phyloP scores from a whole-genome alignment of 1,140 invertebrate genomes.

The Drosophila eugracilis region DNA sequence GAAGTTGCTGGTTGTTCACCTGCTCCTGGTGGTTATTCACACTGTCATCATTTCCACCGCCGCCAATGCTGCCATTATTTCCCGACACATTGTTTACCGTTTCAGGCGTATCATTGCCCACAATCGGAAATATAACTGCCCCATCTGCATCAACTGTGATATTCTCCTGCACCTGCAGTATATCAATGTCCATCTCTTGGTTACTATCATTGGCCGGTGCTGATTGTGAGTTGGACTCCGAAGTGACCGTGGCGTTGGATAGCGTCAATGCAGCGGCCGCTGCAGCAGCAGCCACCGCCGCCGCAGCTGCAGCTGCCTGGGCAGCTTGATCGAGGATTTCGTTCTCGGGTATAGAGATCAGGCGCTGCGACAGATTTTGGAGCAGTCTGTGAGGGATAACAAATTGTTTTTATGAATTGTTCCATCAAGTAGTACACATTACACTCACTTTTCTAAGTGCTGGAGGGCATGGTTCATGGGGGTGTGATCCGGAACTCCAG shows the following conservation, averaged over 20 bases:
- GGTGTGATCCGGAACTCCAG: constrained; percentile 90
- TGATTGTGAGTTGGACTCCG: constrained; percentile 60
- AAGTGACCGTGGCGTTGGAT: constrained; percentile 65
- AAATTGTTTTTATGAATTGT: not conserved
- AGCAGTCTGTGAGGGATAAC: constrained; percentile 85
- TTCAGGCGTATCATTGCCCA: constrained; percentile 38
- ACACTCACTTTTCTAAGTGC: constrained; percentile 88
- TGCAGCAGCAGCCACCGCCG: constrained; percentile 74
- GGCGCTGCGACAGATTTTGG: constrained; percentile 86
- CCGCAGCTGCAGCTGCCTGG: constrained; percentile 66
- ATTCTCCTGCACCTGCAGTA: constrained; percentile 85
- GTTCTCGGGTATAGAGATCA: constrained; percentile 86
- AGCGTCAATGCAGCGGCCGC: constrained; percentile 66
- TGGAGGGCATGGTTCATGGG: constrained; percentile 89
- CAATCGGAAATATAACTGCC: constrained; percentile 69
- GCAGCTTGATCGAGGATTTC: constrained; percentile 85
- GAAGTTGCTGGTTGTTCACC: constrained; percentile 38
- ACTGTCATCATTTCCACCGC: constrained; percentile 36
- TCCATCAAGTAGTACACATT: not conserved
- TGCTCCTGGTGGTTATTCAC: constrained; percentile 53
- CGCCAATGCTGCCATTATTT: constrained; percentile 35
- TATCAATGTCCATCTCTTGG: constrained; percentile 86
- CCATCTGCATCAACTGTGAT: constrained; percentile 81
- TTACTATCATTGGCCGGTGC: constrained; percentile 63
- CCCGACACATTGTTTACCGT: constrained; percentile 37